Evolutionary conservation across 2,888 invertebrate genomes (phyloP).

Genomic region (Eilema caniola): DNA sequence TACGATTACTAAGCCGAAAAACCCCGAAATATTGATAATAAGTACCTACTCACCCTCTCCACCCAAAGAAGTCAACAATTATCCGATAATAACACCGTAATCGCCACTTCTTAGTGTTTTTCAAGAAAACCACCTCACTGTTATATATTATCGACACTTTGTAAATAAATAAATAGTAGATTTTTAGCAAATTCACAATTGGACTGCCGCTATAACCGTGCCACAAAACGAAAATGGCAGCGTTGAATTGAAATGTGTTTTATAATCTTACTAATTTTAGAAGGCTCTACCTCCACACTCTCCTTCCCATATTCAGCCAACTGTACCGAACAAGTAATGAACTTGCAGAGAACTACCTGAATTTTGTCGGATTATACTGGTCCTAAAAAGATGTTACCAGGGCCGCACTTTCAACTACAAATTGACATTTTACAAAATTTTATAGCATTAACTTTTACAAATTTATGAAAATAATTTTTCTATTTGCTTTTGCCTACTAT

Average conservation of each 20-base stretch:
- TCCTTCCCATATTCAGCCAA: conserved; percentile 22
- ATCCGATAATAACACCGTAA: conserved; percentile 63
- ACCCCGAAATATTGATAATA: conserved; percentile 66
- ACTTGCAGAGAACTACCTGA: conserved; percentile 23
- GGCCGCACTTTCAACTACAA: conserved; percentile 26
- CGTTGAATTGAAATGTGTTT: conserved; percentile 71
- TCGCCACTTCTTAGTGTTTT: conserved; percentile 54
- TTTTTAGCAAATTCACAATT: conserved; percentile 69
- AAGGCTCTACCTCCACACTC: conserved; percentile 49
- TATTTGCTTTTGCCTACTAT: not conserved
- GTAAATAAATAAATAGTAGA: conserved; percentile 61
- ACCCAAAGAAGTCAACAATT: conserved; percentile 79
- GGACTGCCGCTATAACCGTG: conserved; percentile 79
- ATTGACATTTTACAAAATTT: conserved; percentile 5
- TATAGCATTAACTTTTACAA: not conserved
- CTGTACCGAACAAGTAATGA: conserved; percentile 13
- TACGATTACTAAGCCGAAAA: conserved; percentile 54
- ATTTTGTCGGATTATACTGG: conserved; percentile 49
- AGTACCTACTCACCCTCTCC: conserved; percentile 80
- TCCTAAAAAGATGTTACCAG: conserved; percentile 34
- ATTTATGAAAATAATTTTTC: not conserved
- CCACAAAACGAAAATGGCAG: conserved; percentile 87
- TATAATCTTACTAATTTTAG: conserved; percentile 48
- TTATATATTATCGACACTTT: conserved; percentile 60
- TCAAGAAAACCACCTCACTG: conserved; percentile 62